These are phyloP conservation scores for Neocrepidodera transversa DNA, from an alignment of 2,888 invertebrate species.

Conservation along the genomic window DNA sequence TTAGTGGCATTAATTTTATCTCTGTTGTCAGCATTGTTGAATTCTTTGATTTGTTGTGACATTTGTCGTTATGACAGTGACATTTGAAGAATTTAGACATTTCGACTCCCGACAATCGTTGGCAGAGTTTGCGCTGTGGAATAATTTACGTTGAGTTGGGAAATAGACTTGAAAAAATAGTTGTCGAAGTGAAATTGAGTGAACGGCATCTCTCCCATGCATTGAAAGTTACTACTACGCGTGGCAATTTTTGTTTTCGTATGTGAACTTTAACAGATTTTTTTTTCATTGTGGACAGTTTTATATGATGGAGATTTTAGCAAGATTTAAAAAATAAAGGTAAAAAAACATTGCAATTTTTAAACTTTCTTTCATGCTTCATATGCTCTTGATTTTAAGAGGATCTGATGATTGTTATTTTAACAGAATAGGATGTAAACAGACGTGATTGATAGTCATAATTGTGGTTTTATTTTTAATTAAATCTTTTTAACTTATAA, in stretches of 20 bases:
- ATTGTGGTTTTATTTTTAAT: not conserved
- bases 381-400: not conserved
- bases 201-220: not conserved
- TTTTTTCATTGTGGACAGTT: conserved; percentile 10
- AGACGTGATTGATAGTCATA: not conserved
- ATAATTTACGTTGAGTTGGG: conserved; percentile 1
- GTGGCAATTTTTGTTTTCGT: conserved; percentile 16
- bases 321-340: conserved; percentile 20
- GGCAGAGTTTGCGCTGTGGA: conserved; percentile 19
- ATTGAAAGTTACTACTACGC: conserved; percentile 17
- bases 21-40: not conserved
- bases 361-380: not conserved
- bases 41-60: not conserved
- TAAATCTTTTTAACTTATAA: not conserved
- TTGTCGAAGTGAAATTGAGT: conserved; percentile 16
- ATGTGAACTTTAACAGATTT: conserved; percentile 2
- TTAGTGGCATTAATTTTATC: not conserved
- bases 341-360: not conserved
- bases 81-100: conserved; percentile 1
- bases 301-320: conserved; percentile 9
- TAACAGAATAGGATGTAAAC: not conserved
- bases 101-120: no score
- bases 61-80: conserved; percentile 2
- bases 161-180: conserved; percentile 3
- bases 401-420: not conserved